Base-by-base conservation (phyloP, 2,797 vertebrate species). In the Myripristis jacobus region DNA sequence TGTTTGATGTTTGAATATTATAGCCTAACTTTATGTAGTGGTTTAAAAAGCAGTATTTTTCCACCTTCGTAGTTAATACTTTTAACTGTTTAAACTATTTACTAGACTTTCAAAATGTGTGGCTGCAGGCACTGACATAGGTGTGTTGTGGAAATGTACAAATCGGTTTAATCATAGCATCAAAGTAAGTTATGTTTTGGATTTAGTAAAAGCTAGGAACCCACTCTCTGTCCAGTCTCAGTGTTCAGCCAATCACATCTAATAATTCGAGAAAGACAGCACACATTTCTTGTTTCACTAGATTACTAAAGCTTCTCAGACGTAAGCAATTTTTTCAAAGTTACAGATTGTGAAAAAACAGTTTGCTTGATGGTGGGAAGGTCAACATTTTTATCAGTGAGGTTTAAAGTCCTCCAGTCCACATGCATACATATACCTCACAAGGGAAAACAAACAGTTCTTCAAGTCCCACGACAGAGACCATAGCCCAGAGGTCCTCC, bases 341-440 rank as follows among this genome's bases (percentile, higher is more conserved):
- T 18, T n/a, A 47, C 46, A 19, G 18, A 47, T 48, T 48, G 19
- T 48, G 46, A 48, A 48, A 21, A 75, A 48, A 2, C 9, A 55
- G n/a, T 22, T 64, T 50, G 24, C 36, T 16, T 13, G 31, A 53
- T 43, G 54, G 66, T 60, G 65, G 60, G 66, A 75, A 79, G 75
- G 73, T 68, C 70, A 43, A 51, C 54, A n/a, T 61, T 66, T 71
- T 69, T 70, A 76, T 73, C 65, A 56, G 58, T 1, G 15, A 61
- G 47, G 50, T 64, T 9, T 4, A 68, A 81, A 55, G 52, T 43
- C 27, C 19, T 54, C 6, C 10, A 55, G n/a, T n/a, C n/a, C n/a
- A n/a, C n/a, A n/a, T n/a, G n/a, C n/a, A n/a, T n/a, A n/a, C 10
- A 8, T 41, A 47, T 1, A 66, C 34, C 15, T 52, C 22, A 44